phyloP scores from a whole-genome alignment of 2,113 vertebrate genomes.

The Coreoperca whiteheadi region DNA sequence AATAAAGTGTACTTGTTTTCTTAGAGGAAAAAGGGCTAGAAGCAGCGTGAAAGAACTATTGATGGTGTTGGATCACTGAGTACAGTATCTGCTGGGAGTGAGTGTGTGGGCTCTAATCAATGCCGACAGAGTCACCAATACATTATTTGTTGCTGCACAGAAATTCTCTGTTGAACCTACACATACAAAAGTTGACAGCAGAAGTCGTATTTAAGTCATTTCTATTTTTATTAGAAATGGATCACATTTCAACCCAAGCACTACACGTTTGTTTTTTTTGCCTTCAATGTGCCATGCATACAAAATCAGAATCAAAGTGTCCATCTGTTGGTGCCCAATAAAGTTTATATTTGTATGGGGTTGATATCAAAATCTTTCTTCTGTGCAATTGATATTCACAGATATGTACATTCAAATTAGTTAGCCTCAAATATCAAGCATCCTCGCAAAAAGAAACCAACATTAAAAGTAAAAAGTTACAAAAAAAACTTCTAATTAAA shows the following conservation, averaged over 20 bases:
- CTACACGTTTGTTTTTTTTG: conserved; percentile 37
- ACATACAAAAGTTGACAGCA: conserved; percentile 27
- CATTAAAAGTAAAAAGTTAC: conserved; percentile 81
- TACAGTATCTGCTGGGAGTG: conserved; percentile 18
- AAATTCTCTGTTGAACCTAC: conserved; percentile 12
- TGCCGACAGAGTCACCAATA: conserved; percentile 25
- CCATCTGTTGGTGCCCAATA: conserved; percentile 74
- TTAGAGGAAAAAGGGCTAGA: background rate
- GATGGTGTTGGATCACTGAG: conserved; percentile 17
- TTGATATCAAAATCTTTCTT: conserved; percentile 81
- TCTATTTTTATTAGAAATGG: conserved; percentile 84
- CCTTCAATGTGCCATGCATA: conserved; percentile 79
- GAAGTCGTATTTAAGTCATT: conserved; percentile 56
- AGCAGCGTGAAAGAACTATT: conserved; percentile 28
- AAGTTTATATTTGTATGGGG: conserved; percentile 73
- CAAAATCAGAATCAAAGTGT: conserved; percentile 81
- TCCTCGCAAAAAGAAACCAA: conserved; percentile 67
- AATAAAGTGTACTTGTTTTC: background rate
- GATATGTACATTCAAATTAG: conserved; percentile 86
- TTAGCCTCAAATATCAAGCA: conserved; percentile 77
- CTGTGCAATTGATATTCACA: conserved; percentile 86
- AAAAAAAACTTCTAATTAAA: conserved; percentile 83
- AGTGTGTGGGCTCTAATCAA: conserved; percentile 40
- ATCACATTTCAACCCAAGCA: conserved; percentile 76
- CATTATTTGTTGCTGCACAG: conserved; percentile 16